Base-by-base conservation (phyloP, 2,888 invertebrate genomes). In the Conops quadrifasciatus region DNA sequence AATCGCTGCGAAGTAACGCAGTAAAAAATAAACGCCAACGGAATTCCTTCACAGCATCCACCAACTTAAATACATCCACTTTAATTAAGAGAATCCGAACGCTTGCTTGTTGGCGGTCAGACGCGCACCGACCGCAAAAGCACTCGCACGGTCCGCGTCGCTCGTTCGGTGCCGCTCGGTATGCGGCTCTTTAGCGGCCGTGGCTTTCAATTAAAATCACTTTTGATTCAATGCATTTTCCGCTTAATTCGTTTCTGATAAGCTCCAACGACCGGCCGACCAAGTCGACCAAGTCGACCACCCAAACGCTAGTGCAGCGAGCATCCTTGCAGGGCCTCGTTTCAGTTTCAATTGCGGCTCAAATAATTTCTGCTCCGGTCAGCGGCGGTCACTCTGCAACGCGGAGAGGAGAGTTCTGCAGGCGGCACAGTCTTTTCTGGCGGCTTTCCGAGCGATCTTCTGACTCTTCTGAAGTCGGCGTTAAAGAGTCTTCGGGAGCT, bases 171-270 rank as follows among this genome's bases (percentile, higher is more conserved):
- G 51, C 15, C 26, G 59, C 58, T 51, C 49, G 26, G 36, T 51
- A 28, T 49, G 47, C 49, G 15, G 13, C 67, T 68, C 59, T 51
- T 51, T 49, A 30, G 43, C n/a, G 36, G 4, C 36, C 36, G 47
- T 59, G 62, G 67, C 72, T 72, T 75, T 80, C 78, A 79, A 82
- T 83, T 82, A 81, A 82, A 81, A 79, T 82, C 81, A 81, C 78
- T 77, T 77, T 76, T 75, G 71, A 72, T 72, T 73, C 73, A 74
- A 68, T 76, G 75, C 72, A 56, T 75, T 75, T 75, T 75, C 70
- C 65, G 62, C 69, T 75, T 66, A 70, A 75, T 73, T 75, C 73
- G 72, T 70, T 75, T 70, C 63, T 60, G 75, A 75, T 67, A 74
- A 72, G 65, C 67, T 36, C 45, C 45, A 53, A 47, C 62, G 45